Base-by-base conservation (phyloP, 2,797 vertebrate genomes). In the Lateolabrax maculatus region DNA sequence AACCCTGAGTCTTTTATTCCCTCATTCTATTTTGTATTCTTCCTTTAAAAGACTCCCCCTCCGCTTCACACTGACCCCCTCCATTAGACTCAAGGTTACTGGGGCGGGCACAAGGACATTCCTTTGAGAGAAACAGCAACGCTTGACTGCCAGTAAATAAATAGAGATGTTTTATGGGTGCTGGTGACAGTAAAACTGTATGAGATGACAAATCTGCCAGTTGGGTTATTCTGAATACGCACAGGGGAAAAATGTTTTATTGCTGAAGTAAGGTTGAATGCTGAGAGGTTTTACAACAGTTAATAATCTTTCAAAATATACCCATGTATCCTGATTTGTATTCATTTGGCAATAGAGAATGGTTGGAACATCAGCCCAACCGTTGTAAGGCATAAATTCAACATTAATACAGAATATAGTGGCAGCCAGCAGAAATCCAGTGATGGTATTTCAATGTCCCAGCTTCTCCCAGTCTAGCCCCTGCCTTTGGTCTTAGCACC, bases 31-130 rank as follows among this genome's bases (percentile, higher is more conserved):
- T 90, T 80, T 88, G 8, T 77, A 65, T 85, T 84, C 69, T 85
- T 83, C 72, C 62, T 51, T 86, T 87, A 89, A 83, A 80, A 71
- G 13, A 39, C 65, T 13, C 31, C 64, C 55, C 21, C 31, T 29
- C 55, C 3, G 27, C 55, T 62, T 75, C 36, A 68, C 71, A 86
- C 51, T 92, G 88, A 92, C 90, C 90, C 81, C 87, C 81, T 87
- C 86, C 77, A 90, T 94, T 94, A 92, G 80, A 74, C 81, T 77
- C 91, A 95, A 95, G 93, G 94, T 94, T 90, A 94, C 89, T 63
- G 73, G 86, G 82, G 67, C 36, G 39, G 84, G 83, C 77, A 90
- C 89, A 87, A 91, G 90, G 91, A 89, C 90, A 70, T 84, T 85
- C 77, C 84, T 91, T 83, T 81, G 79, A 88, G 88, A 84, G 61